phyloP scores from a whole-genome alignment of 2,888 invertebrate species.

The Oegoconia quadripuncta region DNA sequence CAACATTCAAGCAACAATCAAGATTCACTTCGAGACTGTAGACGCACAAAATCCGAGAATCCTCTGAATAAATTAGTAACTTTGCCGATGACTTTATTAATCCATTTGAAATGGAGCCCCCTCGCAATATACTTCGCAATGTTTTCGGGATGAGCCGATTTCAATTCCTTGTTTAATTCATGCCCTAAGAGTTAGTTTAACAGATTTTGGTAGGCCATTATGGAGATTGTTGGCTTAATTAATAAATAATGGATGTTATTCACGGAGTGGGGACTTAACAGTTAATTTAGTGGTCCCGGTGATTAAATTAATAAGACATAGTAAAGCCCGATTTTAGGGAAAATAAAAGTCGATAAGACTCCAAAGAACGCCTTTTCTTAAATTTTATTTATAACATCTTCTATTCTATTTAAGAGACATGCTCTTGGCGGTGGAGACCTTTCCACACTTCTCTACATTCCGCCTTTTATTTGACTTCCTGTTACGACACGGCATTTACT shows the following conservation, averaged over 20 bases:
- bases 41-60: neutral
- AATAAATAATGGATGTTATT: constrained; percentile 1
- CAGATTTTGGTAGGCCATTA: neutral
- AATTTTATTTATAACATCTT: too few relatives aligned
- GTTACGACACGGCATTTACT: too few relatives aligned
- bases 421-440: too few relatives aligned
- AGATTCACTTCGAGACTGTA: neutral
- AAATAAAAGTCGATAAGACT: too few relatives aligned
- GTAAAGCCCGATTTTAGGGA: too few relatives aligned
- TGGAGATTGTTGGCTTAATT: constrained; percentile 1
- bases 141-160: constrained; percentile 1
- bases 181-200: neutral
- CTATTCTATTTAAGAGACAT: too few relatives aligned
- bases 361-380: too few relatives aligned
- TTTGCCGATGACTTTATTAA: constrained; percentile 17
- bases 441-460: too few relatives aligned
- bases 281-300: neutral
- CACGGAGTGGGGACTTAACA: too few relatives aligned
- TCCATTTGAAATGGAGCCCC: constrained; percentile 13
- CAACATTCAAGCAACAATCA: neutral
- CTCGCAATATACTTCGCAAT: neutral
- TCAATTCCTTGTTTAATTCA: constrained; percentile 2
- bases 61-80: constrained; percentile 14
- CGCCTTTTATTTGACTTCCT: too few relatives aligned
- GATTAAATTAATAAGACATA: neutral